Base-by-base conservation (phyloP, 2,888 invertebrate genomes). In the Phrixothrix hirtus region DNA sequence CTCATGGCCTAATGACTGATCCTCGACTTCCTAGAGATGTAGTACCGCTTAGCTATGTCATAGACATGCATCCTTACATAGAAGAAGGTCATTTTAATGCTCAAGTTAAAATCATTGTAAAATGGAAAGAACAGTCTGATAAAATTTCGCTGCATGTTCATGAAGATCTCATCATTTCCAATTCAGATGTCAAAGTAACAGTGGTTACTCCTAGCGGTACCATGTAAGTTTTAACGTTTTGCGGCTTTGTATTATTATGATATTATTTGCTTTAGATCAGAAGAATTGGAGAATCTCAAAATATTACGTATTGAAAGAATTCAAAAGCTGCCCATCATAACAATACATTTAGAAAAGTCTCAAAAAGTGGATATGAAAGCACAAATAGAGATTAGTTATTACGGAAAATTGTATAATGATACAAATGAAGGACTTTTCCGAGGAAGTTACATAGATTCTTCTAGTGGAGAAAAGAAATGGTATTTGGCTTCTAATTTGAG, bases 381-480 rank as follows among this genome's bases (percentile, higher is more conserved):
- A n/a, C n/a, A 83, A 61, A 65, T 91, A 10, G 81, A 82, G 57
- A 79, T 91, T 34, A 77, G 75, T 1, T 90, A 86, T 66, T 79
- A 79, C 49, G 89, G 89, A 0, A 80, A 78, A 44, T 75, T 91
- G 59, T 83, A 81, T 52, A 82, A 83, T 10, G 81, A 81, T 3
- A 79, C 78, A 2, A 81, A 83, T 0, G 85, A 86, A 57, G 89
- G 87, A 0, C 79, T 91, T 50, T 90, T 88, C 67, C 84, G 83
- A 66, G 83, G 83, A 17, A 80, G 79, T 30, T 90, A 88, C 65
- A 60, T 75, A n/a, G 78, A 75, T 44, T 48, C 59, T 34, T 44
- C 52, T 13, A 74, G 68, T 0, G 74, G 74, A 2, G 69, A 71
- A 15, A 73, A 70, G 25, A 73, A 72, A 60, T 79, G 80, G 63